These are phyloP conservation scores for Sphyrna mokarran DNA, from an alignment of 2,113 vertebrate species.

Conservation along the genomic window DNA sequence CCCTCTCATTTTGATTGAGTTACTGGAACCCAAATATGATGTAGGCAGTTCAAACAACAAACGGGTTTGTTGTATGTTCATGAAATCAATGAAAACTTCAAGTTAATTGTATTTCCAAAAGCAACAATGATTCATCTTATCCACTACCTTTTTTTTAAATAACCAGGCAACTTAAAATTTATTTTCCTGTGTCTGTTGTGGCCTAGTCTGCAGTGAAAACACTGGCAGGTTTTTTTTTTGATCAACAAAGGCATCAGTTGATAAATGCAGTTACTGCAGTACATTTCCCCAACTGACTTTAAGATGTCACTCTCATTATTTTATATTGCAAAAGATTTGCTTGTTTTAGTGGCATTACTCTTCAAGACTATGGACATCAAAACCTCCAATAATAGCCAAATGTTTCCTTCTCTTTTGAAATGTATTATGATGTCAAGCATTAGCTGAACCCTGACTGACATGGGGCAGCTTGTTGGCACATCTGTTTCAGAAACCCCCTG, in stretches of 20 bases:
- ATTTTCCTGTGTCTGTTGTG: not conserved
- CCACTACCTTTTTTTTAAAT: not conserved
- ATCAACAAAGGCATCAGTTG: not conserved
- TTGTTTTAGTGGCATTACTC: not conserved
- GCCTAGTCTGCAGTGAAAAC: not conserved
- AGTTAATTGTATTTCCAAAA: conserved; percentile 10
- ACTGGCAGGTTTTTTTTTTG: not conserved
- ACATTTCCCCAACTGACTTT: not conserved
- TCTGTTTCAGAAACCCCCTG: no score
- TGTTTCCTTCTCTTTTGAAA: not conserved
- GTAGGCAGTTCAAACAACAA: not conserved
- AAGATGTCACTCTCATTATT: not conserved
- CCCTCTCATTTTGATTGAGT: not conserved
- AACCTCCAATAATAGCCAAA: not conserved
- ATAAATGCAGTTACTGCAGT: not conserved
- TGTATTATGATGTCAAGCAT: not conserved
- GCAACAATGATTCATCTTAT: not conserved
- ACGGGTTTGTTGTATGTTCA: not conserved
- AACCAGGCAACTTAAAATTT: not conserved
- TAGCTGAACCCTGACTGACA: not conserved
- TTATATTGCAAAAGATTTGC: not conserved
- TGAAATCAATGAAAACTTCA: conserved; percentile 1
- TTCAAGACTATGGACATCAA: not conserved
- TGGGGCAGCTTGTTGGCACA: no score
- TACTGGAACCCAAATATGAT: not conserved